Evolutionary conservation across 1,140 invertebrate genomes (phyloP).

Genomic region (Hypothenemus hampei): DNA sequence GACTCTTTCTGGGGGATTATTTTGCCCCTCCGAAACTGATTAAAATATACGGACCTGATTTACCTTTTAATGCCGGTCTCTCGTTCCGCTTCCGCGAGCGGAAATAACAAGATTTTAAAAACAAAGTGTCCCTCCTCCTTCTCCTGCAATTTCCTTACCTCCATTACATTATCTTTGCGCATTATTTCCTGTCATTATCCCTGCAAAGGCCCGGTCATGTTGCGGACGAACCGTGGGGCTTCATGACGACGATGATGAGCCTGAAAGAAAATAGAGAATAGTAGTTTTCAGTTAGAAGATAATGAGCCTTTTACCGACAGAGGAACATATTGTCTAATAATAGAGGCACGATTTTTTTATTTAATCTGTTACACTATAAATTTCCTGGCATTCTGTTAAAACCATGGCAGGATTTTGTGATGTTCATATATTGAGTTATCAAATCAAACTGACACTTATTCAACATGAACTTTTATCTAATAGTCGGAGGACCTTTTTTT

Average conservation of each 20-base stretch:
- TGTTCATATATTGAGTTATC: not conserved
- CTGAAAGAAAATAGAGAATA: constrained; percentile 33
- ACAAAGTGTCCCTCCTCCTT: constrained; percentile 12
- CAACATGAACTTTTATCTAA: too few species aligned
- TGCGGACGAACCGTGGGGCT: constrained; percentile 20
- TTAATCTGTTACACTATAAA: not conserved
- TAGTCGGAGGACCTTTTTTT: too few species aligned
- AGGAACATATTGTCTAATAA: not conserved
- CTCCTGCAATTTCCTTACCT: constrained; percentile 37
- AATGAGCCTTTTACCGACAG: not conserved
- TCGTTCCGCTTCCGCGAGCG: not conserved
- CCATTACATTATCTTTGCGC: constrained; percentile 43
- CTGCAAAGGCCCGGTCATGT: constrained; percentile 32
- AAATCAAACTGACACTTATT: not conserved
- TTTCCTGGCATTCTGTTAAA: not conserved
- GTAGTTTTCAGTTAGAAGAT: constrained; percentile 11
- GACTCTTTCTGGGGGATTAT: not conserved
- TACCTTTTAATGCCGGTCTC: constrained; percentile 9
- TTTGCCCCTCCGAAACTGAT: constrained; percentile 1
- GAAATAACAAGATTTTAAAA: constrained; percentile 27
- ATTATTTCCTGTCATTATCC: constrained; percentile 42
- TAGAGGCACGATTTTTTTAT: not conserved
- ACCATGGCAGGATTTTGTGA: not conserved
- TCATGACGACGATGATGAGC: too few species aligned
- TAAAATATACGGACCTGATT: constrained; percentile 7